Evolutionary conservation across 2,888 invertebrate genomes (phyloP), one percentile per base, ranked within the genome.

Genomic region (Agrotis segetum): DNA sequence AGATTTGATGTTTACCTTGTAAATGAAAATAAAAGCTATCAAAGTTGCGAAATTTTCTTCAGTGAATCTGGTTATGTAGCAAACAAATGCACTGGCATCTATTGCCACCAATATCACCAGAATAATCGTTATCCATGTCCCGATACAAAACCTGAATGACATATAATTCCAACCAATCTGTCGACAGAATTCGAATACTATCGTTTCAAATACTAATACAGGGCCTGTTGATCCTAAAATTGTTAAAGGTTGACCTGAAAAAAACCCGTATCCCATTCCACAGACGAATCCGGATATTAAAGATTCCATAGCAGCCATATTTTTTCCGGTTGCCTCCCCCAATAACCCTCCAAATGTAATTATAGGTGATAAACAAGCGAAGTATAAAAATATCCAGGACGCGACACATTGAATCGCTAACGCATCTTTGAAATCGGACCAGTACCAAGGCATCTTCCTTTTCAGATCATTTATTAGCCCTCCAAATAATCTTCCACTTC

Each of bases 31-130:
- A 89, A 99, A 98, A 49, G 99, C 99, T 90, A 99, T 99, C 34
- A 99, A 96, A 2, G 99, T 99, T 19, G 99, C 99, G 90, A 99
- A 99, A 92, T 99, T 99, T 94, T 99, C 99, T 93, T 99, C 99
- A 0, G 99, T 99, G 92, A 99, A 99, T 81, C 99, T 97, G 16
- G 99, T 99, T 85, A 99, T 99, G 92, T 99, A 99, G 91, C 99
- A 99, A 40, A 99, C 99, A 74, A 99, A 96, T 59, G 99, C 99
- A 91, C 99, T 99, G 13, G 99, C 99, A 95, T 99, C 99, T 58
- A 99, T 97, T 1, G 99, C 99, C 52, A 99, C 99, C 87, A 99
- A 96, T 66, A 98, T 96, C 53, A 99, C 81, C 72, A 99, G 96
- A 88, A 99, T 99, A 16, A 98, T 83, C 0, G 98, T 97, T 46